Percentiles rank a stretch among this genome's conserved stretches.
phyloP scores from a whole-genome alignment of 64 coral and sea anemone species.

The Platygyra sinensis region DNA sequence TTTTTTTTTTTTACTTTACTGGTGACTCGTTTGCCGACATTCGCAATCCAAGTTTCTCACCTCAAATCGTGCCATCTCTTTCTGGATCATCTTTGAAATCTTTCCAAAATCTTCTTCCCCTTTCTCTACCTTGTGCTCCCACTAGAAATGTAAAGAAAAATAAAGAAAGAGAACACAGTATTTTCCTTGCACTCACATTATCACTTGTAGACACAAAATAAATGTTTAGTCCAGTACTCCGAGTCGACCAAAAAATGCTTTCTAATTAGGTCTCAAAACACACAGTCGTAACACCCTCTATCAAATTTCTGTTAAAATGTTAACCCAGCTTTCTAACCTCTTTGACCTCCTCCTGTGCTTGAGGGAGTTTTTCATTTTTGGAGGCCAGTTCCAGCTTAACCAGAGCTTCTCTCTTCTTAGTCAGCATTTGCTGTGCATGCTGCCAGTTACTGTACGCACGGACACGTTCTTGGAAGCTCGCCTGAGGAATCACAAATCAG shows the following conservation, averaged over 20 bases:
- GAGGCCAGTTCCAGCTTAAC: constrained; percentile 89
- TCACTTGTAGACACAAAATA: background rate
- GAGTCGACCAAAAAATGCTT: background rate
- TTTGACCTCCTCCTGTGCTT: constrained; percentile 95
- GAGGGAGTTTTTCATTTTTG: constrained; percentile 90
- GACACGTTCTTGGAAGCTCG: constrained; percentile 90
- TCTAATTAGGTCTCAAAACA: background rate
- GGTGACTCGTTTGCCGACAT: too few species aligned
- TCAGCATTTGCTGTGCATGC: constrained; percentile 89
- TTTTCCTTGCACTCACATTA: background rate
- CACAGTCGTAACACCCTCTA: background rate
- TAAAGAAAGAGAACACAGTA: background rate
- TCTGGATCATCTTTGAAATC: constrained; percentile 92
- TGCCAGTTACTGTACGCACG: constrained; percentile 86
- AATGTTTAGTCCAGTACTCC: too few species aligned
- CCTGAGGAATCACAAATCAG: constrained; percentile 28
- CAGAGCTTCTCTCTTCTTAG: constrained; percentile 91
- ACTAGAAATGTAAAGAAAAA: constrained; percentile 45
- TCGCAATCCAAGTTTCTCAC: constrained; percentile 11
- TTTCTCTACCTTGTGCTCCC: constrained; percentile 97
- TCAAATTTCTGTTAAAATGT: background rate
- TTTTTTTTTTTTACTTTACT: too few species aligned
- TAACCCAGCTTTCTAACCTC: constrained; percentile 48
- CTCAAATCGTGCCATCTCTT: constrained; percentile 93
- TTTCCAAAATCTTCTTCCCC: constrained; percentile 95